Base-by-base conservation (phyloP, 1,140 invertebrate genomes). In the Goniozus legneri region DNA sequence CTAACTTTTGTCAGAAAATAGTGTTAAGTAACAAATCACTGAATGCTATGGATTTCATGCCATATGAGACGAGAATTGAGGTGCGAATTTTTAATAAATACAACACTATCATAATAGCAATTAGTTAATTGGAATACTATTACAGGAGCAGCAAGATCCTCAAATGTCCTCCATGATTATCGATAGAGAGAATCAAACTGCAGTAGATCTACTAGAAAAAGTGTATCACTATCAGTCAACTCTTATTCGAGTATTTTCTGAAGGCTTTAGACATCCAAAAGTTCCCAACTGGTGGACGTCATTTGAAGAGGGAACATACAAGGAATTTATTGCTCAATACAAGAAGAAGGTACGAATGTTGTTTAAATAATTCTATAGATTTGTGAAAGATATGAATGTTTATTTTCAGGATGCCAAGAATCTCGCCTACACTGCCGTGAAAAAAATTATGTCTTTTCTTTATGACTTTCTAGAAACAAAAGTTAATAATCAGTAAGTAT, bases 201-300 rank as follows among this genome's bases (percentile, higher is more conserved):
- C n/a, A n/a, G n/a, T n/a, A n/a, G n/a, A n/a, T 30, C 22, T 69
- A 18, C 15, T 64, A 22, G 51, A 67, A n/a, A 59, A 51, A 34
- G 16, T 69, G 6, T 44, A 54, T 3, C 36, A 40, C 6, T 38
- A 62, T 14, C 50, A 58, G 8, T 45, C 47, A 16, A 60, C 49
- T 33, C 36, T 68, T n/a, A 44, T 64, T 21, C 58, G 56, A 38
- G 27, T 47, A 1, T 20, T 50, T 16, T 48, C 51, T 0, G 56
- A 69, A 15, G 65, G 56, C 2, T 52, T 56, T 13, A 65, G 54
- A 37, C 32, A 60, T 8, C 42, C 51, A 1, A 65, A 67, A 46
- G 30, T 65, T 2, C 71, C 71, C 2, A 38, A 42, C 0, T 73
- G 69, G 69, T 72, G 65, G 68, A 67, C 54, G 2, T 72, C 67